Conservation (phyloP, 2,797 vertebrate species). For the Triplophysa bombifrons region DNA sequence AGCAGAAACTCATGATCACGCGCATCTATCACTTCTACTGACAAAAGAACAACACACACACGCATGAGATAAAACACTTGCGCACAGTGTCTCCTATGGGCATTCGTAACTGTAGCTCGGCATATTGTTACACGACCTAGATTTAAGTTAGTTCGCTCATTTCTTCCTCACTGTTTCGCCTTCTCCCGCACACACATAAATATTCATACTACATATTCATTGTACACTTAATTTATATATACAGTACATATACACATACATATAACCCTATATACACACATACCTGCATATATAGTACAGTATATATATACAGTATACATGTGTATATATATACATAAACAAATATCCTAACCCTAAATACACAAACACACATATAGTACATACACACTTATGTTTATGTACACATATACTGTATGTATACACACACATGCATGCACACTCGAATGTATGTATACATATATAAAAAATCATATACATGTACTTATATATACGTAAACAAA, state of each 20-base stretch:
- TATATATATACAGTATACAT: background rate
- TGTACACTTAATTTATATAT: background rate
- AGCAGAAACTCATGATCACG: conserved; percentile 31
- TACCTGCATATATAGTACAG: background rate
- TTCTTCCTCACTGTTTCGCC: background rate
- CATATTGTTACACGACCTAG: conserved; percentile 47
- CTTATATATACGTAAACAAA: background rate
- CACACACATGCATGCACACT: too few species aligned
- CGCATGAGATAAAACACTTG: conserved; percentile 8
- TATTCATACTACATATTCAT: background rate
- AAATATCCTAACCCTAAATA: background rate
- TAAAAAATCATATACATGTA: background rate
- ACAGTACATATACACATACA: background rate
- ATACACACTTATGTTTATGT: too few species aligned
- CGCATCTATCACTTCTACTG: conserved; percentile 23
- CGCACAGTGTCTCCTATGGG: conserved; percentile 27
- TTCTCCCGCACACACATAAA: background rate
- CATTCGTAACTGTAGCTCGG: conserved; percentile 22
- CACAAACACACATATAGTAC: too few species aligned
- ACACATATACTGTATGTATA: too few species aligned
- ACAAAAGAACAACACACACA: conserved; percentile 8
- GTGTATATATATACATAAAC: background rate
- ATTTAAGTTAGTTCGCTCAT: conserved; percentile 36
- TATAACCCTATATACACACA: background rate
- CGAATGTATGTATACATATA: background rate